phyloP scores from a whole-genome alignment of 2,113 vertebrate species.

The Stegostoma tigrinum region DNA sequence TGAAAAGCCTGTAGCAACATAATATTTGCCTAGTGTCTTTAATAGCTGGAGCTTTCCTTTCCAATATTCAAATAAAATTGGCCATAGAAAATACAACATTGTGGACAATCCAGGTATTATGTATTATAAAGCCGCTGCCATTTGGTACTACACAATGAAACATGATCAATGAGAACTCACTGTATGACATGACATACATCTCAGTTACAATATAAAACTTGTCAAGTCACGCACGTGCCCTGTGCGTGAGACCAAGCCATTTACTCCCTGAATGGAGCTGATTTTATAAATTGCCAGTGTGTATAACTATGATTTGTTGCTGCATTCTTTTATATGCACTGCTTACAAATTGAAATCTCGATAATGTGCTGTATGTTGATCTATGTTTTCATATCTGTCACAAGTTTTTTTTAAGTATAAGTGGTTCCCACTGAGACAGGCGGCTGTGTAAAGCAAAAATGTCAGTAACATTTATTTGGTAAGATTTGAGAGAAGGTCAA shows the following conservation, averaged over 20 bases:
- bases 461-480: constrained; percentile 20
- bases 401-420: not conserved
- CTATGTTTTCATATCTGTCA: constrained; percentile 47
- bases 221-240: constrained; percentile 27
- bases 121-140: not conserved
- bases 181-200: constrained; percentile 1
- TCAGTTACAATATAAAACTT: constrained; percentile 30
- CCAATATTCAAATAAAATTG: not conserved
- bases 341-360: constrained; percentile 50
- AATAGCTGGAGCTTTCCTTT: not conserved
- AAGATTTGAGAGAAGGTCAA: constrained; percentile 12
- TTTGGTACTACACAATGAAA: not conserved
- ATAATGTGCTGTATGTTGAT: constrained; percentile 47
- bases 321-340: constrained; percentile 45
- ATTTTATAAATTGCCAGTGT: constrained; percentile 48
- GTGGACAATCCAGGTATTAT: not conserved
- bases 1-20: not conserved
- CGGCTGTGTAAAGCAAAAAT: not conserved
- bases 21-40: not conserved
- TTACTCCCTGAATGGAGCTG: constrained; percentile 46
- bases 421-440: not conserved
- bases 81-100: not conserved
- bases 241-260: constrained; percentile 46
- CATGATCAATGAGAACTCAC: constrained; percentile 17
- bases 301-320: constrained; percentile 43